Conservation (phyloP, 1,140 invertebrate species). For the Drosophila fuyamai region DNA sequence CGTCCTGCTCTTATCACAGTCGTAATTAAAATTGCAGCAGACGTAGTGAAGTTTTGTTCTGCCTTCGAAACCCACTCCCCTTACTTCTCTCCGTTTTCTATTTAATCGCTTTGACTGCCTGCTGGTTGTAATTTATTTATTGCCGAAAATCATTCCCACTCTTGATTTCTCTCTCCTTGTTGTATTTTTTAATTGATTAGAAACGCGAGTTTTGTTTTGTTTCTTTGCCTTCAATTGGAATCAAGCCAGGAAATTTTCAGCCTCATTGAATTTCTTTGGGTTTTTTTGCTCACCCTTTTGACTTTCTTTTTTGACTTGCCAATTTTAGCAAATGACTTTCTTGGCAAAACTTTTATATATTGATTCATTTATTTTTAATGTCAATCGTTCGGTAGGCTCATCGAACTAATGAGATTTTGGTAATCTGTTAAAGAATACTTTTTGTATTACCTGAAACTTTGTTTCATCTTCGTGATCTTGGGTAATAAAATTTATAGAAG, state of each 20-base stretch:
- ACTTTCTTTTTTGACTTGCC: slow-evolving; percentile 20
- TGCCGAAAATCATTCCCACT: slow-evolving; percentile 34
- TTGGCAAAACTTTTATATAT: slow-evolving; percentile 49
- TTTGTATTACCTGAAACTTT: background rate
- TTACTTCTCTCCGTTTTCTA: background rate
- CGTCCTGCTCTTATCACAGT: slow-evolving; percentile 33
- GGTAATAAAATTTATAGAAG: no score
- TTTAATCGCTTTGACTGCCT: slow-evolving; percentile 40
- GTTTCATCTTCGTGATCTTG: background rate
- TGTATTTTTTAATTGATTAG: slow-evolving; percentile 54
- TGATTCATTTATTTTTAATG: slow-evolving; percentile 48
- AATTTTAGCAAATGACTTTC: slow-evolving; percentile 63
- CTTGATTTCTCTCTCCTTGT: slow-evolving; percentile 26
- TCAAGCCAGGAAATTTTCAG: slow-evolving; percentile 52
- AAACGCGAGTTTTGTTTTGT: slow-evolving; percentile 48
- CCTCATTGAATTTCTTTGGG: slow-evolving; percentile 45
- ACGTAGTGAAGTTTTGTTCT: slow-evolving; percentile 25
- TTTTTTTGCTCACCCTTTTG: slow-evolving; percentile 13
- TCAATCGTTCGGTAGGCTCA: slow-evolving; percentile 10
- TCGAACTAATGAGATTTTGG: background rate
- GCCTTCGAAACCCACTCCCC: background rate
- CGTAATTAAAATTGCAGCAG: slow-evolving; percentile 59
- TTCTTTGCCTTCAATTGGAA: slow-evolving; percentile 32
- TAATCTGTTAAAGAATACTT: no score
- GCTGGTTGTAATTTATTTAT: slow-evolving; percentile 54